phyloP scores from a whole-genome alignment of 37 sponge, comb jelly and placozoan genomes.

The Bolinopsis microptera region DNA sequence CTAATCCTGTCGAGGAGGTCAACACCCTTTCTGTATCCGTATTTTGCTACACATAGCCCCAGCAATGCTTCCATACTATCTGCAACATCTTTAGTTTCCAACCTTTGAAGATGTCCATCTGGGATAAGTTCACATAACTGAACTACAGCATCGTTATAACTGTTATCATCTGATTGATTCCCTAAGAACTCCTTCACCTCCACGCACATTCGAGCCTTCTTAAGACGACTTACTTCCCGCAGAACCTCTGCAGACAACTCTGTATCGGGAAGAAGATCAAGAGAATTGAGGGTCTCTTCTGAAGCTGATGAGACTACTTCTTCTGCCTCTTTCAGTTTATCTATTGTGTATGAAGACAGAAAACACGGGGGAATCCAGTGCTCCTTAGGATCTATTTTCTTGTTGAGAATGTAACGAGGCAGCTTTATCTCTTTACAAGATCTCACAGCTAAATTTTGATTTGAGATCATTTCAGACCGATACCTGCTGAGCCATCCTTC shows the following conservation, averaged over 20 bases:
- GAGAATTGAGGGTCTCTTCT: background rate
- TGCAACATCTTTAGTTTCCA: slow-evolving; percentile 89
- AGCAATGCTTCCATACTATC: slow-evolving; percentile 89
- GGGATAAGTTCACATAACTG: slow-evolving; percentile 48
- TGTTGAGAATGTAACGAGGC: slow-evolving; percentile 56
- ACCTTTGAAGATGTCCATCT: slow-evolving; percentile 67
- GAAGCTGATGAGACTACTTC: background rate
- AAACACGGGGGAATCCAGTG: slow-evolving; percentile 69
- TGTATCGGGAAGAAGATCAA: background rate
- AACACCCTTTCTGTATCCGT: slow-evolving; percentile 78
- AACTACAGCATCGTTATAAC: background rate
- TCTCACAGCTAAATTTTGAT: slow-evolving; percentile 74
- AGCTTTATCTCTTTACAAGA: background rate
- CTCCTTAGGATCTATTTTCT: slow-evolving; percentile 9
- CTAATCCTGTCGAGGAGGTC: slow-evolving; percentile 65
- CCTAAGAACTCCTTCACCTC: background rate
- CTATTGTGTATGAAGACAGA: background rate
- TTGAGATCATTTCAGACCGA: slow-evolving; percentile 72
- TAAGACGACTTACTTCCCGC: background rate
- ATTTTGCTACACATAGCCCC: slow-evolving; percentile 83
- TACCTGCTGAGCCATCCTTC: slow-evolving; percentile 79
- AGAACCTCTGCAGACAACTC: background rate
- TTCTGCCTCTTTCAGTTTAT: background rate
- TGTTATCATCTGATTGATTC: background rate
- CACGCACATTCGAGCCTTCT: background rate